Evolutionary conservation across 2,113 vertebrate genomes (phyloP), one percentile per base, ranked within the genome.

Genomic region (Mesoclemmys tuberculata): DNA sequence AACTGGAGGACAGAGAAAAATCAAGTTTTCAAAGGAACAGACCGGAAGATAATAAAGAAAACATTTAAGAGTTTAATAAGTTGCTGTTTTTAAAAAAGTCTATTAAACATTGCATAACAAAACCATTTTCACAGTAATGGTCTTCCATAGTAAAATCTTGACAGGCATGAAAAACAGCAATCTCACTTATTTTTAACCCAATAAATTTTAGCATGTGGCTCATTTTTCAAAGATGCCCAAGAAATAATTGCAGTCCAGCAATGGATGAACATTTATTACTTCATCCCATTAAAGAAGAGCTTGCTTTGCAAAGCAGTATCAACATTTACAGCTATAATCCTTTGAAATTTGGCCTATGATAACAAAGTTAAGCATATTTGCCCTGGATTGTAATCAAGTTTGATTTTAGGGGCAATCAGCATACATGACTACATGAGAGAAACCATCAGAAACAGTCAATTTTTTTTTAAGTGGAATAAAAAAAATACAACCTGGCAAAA

Each of bases 11-110:
- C 0, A 87, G 92, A 51, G 31, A 80, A 88, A 95, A 96, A 88
- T 12, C 82, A 56, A 97, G 58, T 27, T 89, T 89, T 87, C 90
- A 95, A 12, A 38, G 13, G 64, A 94, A 46, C 10, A 87, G 79
- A 91, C 64, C 2, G 8, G 13, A 88, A 93, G 12, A 52, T 19
- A 85, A 85, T 27, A 85, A 38, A 94, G 26, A 26, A 87, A 0
- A 24, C 48, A 10, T 22, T 89, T 29, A 44, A 71, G n/a, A 64
- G 35, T 80, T 81, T 12, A 89, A 44, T 7, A 1, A 26, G 38
- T 46, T 29, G 64, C 44, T 89, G 68, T 84, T 51, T 1, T 14
- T 55, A 86, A 31, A 8, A 80, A 44, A 78, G 29, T 9, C 61
- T 54, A 83, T 82, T 87, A 93, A 78, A 64, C 10, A 29, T 49